Base-by-base conservation (phyloP, 1,140 invertebrate genomes). In the Lordiphosa clarofinis region DNA sequence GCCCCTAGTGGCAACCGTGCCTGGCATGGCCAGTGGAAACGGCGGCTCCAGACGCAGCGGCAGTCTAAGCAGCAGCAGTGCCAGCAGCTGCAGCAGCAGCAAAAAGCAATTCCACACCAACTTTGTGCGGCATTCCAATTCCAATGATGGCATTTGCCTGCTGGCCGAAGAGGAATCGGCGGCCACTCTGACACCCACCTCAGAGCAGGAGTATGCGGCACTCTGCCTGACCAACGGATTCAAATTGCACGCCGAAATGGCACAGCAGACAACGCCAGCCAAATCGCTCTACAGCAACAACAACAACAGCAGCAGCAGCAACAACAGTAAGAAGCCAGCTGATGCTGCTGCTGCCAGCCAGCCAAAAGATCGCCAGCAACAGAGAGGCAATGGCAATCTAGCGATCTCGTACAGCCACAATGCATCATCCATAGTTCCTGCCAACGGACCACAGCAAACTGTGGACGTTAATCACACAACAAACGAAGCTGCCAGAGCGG, bases 81-180 rank as follows among this genome's bases (percentile, higher is more conserved):
- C 64, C 62, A 71, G 82, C 65, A 87, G 66, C 61, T 76, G 62
- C 42, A 73, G 67, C 60, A 75, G 76, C 60, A 75, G 70, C 47
- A 88, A 78, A 15, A 82, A 84, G 36, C 82, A 86, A 65, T 87
- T 86, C 28, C 74, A 87, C 58, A 78, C 81, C 6, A 88, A 88
- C 61, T 88, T 86, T 42, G 55, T 79, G 13, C 72, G 87, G 15
- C 86, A 88, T 49, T 88, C 86, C 35, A 88, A 88, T 50, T 88
- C 86, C 56, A 88, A 84, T 39, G 86, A 88, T 53, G 86, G 81
- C n/a, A 88, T 88, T 42, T 88, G 86, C 47, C 39, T 88, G 55
- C 65, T 88, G 39, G 86, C 86, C 50, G 86, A 88, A 48, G 86
- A 88, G 56, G 86, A 88, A 49, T 73, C 86, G 15, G 86, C 86